Conservation (phyloP, 2,113 vertebrate genomes). For the Camelus bactrianus region DNA sequence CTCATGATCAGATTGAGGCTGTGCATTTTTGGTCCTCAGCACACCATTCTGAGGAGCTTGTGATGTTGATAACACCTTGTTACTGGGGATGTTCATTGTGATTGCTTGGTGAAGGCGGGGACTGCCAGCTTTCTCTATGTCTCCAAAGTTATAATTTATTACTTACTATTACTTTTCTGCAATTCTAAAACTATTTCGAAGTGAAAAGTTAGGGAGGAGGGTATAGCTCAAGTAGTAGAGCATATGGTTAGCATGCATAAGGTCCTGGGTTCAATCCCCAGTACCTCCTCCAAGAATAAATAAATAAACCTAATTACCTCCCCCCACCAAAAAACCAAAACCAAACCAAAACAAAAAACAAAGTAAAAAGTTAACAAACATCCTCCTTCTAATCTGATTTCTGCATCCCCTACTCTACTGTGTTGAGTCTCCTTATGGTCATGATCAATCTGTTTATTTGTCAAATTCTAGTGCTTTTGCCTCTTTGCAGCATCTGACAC, state of each 20-base stretch:
- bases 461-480: background rate
- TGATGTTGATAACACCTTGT: background rate
- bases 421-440: background rate
- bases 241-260: too few species aligned
- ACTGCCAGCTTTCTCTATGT: background rate
- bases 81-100: too few species aligned
- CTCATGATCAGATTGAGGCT: background rate
- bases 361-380: slow-evolving; percentile 12
- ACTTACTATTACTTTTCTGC: background rate
- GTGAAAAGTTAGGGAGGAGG: background rate
- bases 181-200: slow-evolving; percentile 4
- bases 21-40: background rate
- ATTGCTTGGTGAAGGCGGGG: background rate
- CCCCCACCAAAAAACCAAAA: too few species aligned
- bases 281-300: too few species aligned
- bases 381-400: background rate
- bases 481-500: background rate
- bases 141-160: background rate
- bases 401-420: background rate
- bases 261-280: too few species aligned
- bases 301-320: too few species aligned
- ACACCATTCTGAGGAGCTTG: background rate
- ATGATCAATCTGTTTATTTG: background rate
- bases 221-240: too few species aligned
- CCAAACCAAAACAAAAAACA: too few species aligned